phyloP scores from a whole-genome alignment of 2,797 vertebrate genomes.

The Semotilus atromaculatus region DNA sequence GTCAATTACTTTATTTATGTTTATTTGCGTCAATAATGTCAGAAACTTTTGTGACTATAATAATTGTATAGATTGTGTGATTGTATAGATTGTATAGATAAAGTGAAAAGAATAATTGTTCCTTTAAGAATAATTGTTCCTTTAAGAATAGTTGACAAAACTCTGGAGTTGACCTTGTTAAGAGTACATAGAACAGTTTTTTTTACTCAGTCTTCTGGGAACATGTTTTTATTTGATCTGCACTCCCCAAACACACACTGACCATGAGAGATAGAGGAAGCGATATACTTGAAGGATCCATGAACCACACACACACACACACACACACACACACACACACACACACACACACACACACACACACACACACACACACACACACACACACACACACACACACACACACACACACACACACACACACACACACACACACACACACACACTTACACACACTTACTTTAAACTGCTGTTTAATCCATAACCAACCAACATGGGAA shows the following conservation, averaged over 20 bases:
- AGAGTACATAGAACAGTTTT: slow-evolving; percentile 1
- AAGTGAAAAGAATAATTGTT: too few relatives aligned
- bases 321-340: slow-evolving; percentile 17
- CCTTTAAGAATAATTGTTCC: too few relatives aligned
- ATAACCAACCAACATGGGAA: slow-evolving; percentile 60
- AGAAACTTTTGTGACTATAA: too few relatives aligned
- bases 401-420: not conserved
- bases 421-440: not conserved
- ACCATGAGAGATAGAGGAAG: slow-evolving; percentile 61
- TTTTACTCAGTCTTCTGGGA: slow-evolving; percentile 51
- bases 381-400: slow-evolving; percentile 8
- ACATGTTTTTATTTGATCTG: slow-evolving; percentile 60
- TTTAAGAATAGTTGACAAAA: not conserved
- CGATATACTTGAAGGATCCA: slow-evolving; percentile 60
- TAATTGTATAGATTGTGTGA: too few relatives aligned
- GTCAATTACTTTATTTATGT: not conserved
- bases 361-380: too few relatives aligned
- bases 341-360: slow-evolving; percentile 12
- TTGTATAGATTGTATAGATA: too few relatives aligned
- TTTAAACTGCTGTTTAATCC: slow-evolving; percentile 57
- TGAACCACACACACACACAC: slow-evolving; percentile 1
- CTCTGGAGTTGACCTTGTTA: slow-evolving; percentile 4
- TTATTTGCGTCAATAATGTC: not conserved
- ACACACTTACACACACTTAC: too few relatives aligned
- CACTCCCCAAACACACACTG: slow-evolving; percentile 57